Evolutionary conservation across 2,797 vertebrate genomes (phyloP), one percentile per base, ranked within the genome.

Genomic region (Xerus rutilus): DNA sequence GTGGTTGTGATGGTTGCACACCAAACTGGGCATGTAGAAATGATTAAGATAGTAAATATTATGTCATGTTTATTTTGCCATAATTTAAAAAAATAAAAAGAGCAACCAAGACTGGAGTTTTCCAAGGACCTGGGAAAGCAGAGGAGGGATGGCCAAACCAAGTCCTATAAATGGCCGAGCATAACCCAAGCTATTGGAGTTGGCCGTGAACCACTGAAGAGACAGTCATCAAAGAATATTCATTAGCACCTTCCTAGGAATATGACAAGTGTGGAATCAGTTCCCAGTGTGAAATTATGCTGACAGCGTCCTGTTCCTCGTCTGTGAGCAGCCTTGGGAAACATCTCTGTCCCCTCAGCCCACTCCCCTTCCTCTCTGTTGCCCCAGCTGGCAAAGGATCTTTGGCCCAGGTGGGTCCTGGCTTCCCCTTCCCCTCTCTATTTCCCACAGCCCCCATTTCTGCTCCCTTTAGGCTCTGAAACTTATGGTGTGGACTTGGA

Each of bases 401-500:
- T 43, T 30, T n/a, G 35, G n/a, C 35, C 67, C 57, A 57, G 81
- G 43, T 62, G 47, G 11, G 39, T 47, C 39, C 85, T 28, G 25
- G 45, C n/a, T 65, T 12, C 28, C 74, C 6, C 30, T 1, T 17
- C 57, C 21, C 21, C 20, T 70, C 15, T 28, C 3, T 39, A 18
- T 78, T 23, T 9, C 18, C n/a, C 30, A 64, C 30, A 65, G 67
- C 73, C 64, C 73, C 78, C 28, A 5, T 18, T 54, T 94, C 54
- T 89, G 39, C 13, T 93, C 64, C 83, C 67, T 91, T 69, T 89
- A 62, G 81, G 47, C 65, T 92, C 88, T 96, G 45, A 84, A 94
- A 69, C 35, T 59, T 59, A 9, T 2, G 7, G 20, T 59, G 20
- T 23, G 57, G 57, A 21, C 7, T 59, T 59, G 57, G 21, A 59